Conservation (phyloP, 2,888 invertebrate species). For the Leptothorax acervorum region DNA sequence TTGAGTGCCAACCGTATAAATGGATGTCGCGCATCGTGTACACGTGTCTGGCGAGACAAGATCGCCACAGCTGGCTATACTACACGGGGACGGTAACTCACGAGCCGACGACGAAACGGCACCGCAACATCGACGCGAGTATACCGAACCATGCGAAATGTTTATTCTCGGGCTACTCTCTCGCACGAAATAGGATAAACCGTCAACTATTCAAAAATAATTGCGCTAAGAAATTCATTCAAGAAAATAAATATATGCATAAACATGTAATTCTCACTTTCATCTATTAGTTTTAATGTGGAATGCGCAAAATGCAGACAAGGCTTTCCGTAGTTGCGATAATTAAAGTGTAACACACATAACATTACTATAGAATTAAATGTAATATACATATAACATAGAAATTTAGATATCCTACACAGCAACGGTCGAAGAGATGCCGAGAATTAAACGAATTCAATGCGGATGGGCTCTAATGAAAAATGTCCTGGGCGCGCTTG, state of each 20-base stretch:
- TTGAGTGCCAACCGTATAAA: slow-evolving; percentile 74
- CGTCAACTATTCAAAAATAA: neutral
- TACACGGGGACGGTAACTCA: slow-evolving; percentile 37
- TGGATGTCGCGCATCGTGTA: slow-evolving; percentile 70
- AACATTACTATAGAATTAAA: neutral
- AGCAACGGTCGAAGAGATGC: slow-evolving; percentile 67
- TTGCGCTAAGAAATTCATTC: neutral
- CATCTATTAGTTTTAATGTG: neutral
- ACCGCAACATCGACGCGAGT: neutral
- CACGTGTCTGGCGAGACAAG: slow-evolving; percentile 67
- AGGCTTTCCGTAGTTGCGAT: neutral
- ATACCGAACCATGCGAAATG: slow-evolving; percentile 4
- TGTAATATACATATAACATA: neutral
- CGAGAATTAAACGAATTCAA: slow-evolving; percentile 73
- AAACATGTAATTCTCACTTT: neutral
- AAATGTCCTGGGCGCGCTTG: slow-evolving; percentile 70
- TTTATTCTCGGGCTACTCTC: neutral
- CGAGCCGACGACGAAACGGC: slow-evolving; percentile 31
- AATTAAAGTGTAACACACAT: neutral
- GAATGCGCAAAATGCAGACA: neutral
- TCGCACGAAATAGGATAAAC: neutral
- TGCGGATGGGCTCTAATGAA: slow-evolving; percentile 73
- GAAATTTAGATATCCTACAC: slow-evolving; percentile 62
- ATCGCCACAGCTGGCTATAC: slow-evolving; percentile 59
- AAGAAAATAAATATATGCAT: neutral